These are phyloP conservation scores for Acestrorhynchus altus DNA, from an alignment of 2,797 vertebrate species.

Conservation along the genomic window DNA sequence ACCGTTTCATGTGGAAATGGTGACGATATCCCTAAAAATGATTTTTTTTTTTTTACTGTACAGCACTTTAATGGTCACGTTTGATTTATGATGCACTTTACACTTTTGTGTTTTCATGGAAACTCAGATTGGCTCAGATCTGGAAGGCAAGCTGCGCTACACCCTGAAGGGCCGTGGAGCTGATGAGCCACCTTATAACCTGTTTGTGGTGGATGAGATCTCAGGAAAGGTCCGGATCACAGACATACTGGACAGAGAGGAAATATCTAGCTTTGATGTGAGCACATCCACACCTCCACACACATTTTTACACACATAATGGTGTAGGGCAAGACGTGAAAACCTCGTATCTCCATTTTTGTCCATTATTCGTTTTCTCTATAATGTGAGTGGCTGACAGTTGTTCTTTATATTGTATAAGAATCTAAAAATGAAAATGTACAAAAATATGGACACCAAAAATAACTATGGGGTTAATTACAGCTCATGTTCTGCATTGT, in stretches of 20 bases:
- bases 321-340: too few relatives aligned
- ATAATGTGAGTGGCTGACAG: too few relatives aligned
- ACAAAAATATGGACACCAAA: too few relatives aligned
- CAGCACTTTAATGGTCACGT: background rate
- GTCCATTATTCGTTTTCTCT: too few relatives aligned
- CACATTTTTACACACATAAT: background rate
- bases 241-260: slow-evolving; percentile 82
- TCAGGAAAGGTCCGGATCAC: slow-evolving; percentile 79
- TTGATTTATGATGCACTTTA: background rate
- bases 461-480: too few relatives aligned
- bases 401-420: background rate
- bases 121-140: slow-evolving; percentile 80
- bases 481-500: too few relatives aligned
- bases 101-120: background rate
- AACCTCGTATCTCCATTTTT: too few relatives aligned
- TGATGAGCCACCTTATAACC: slow-evolving; percentile 70
- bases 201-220: slow-evolving; percentile 76
- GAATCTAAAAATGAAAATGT: too few relatives aligned
- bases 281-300: slow-evolving; percentile 35
- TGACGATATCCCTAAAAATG: too few relatives aligned
- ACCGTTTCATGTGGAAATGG: too few relatives aligned
- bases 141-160: slow-evolving; percentile 65
- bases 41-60: too few relatives aligned
- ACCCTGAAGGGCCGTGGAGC: slow-evolving; percentile 81
- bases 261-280: slow-evolving; percentile 71